A percentile compares a stretch with the other conserved stretches of the same genome.
phyloP scores from a whole-genome alignment of 2,113 vertebrate species.

The Galeopterus variegatus region DNA sequence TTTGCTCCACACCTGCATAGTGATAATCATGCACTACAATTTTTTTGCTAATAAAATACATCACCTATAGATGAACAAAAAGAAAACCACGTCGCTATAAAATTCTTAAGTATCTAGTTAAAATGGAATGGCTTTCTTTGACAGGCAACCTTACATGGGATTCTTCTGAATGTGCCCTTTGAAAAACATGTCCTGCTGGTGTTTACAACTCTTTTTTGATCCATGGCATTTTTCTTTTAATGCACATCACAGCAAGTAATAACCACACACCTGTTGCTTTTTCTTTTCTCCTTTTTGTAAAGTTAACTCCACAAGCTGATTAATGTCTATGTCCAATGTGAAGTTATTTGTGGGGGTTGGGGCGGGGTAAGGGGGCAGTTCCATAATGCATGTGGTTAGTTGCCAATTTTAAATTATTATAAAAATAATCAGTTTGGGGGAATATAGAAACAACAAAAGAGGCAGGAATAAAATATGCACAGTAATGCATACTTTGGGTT shows the following conservation, averaged over 20 bases:
- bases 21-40: background rate
- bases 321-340: background rate
- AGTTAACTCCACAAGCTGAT: background rate
- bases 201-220: conserved; percentile 10
- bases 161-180: background rate
- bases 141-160: background rate
- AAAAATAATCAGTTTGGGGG: background rate
- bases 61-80: background rate
- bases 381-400: background rate
- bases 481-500: too few relatives aligned
- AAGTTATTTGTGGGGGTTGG: background rate
- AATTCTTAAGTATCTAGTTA: background rate
- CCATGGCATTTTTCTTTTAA: background rate
- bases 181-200: conserved; percentile 37
- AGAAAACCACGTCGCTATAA: background rate
- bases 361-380: too few relatives aligned
- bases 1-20: background rate
- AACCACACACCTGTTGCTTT: background rate
- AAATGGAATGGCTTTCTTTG: background rate
- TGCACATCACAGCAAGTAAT: background rate
- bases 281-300: background rate
- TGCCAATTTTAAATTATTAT: background rate
- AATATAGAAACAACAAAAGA: background rate
- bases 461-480: background rate
- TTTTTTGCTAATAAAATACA: background rate